These are phyloP conservation scores for Amblyopsis hoosieri DNA, from an alignment of 2,797 vertebrate species.

Conservation along the genomic window DNA sequence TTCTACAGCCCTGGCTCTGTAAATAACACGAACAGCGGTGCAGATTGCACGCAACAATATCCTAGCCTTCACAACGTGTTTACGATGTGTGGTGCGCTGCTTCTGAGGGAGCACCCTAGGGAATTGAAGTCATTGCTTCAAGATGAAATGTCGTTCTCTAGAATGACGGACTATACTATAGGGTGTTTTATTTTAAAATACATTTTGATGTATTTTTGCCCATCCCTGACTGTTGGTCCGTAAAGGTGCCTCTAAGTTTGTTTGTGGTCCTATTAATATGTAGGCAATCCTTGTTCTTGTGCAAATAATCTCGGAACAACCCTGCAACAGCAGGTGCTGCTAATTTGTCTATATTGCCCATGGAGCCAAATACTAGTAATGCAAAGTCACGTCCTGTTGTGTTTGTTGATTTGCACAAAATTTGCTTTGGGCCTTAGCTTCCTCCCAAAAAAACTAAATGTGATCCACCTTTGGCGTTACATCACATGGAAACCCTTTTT, in stretches of 20 bases:
- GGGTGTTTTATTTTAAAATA: too few species aligned
- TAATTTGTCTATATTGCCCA: conserved; percentile 23
- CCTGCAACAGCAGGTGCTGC: conserved; percentile 5
- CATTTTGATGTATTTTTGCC: too few species aligned
- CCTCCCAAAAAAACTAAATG: conserved; percentile 5
- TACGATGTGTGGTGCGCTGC: too few species aligned
- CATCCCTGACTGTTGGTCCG: neutral
- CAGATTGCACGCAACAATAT: too few species aligned
- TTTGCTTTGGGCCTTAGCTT: conserved; percentile 28
- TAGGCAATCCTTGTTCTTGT: conserved; percentile 14
- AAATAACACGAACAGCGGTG: too few species aligned
- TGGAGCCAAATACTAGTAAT: conserved; percentile 19
- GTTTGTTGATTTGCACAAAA: conserved; percentile 25
- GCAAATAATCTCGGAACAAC: conserved; percentile 21
- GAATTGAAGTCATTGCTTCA: too few species aligned
- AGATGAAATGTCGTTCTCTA: too few species aligned
- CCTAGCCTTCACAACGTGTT: too few species aligned
- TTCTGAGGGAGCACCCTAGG: too few species aligned
- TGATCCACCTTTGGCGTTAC: neutral
- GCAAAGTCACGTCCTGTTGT: conserved; percentile 35
- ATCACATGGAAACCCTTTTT: too few species aligned
- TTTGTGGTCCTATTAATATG: conserved; percentile 20
- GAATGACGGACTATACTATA: too few species aligned
- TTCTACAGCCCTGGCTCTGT: too few species aligned
- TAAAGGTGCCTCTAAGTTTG: conserved; percentile 13